These are phyloP conservation scores for Centruroides vittatus DNA, from an alignment of 1,140 invertebrate genomes.

Conservation along the genomic window DNA sequence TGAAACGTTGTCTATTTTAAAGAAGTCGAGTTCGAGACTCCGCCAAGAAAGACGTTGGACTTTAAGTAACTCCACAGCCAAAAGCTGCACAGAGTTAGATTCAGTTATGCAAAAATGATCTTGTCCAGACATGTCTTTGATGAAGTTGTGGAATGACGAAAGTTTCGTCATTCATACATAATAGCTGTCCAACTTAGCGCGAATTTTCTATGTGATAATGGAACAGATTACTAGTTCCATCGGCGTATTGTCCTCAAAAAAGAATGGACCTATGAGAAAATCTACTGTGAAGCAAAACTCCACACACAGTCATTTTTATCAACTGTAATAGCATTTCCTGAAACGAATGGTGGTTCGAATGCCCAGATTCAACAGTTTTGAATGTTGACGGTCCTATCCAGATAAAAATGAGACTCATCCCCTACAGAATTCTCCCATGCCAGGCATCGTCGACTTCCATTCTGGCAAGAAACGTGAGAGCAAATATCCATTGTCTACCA, in stretches of 20 bases:
- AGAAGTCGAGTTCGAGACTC: too few relatives aligned
- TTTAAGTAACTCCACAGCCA: too few relatives aligned
- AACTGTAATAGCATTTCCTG: not conserved
- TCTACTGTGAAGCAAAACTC: not conserved
- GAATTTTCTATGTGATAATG: not conserved
- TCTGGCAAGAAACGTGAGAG: conserved; percentile 1
- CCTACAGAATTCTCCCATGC: not conserved
- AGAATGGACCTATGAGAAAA: not conserved
- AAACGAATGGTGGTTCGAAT: not conserved
- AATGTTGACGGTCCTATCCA: not conserved
- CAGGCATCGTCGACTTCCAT: not conserved
- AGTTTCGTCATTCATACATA: not conserved
- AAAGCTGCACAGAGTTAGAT: too few relatives aligned
- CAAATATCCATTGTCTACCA: not conserved
- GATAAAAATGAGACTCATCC: not conserved
- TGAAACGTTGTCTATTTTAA: too few relatives aligned
- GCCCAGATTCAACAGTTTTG: not conserved
- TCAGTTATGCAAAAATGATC: not conserved
- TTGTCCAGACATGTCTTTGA: not conserved
- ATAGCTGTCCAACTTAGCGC: not conserved
- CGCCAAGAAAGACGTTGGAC: too few relatives aligned
- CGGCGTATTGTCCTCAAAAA: not conserved
- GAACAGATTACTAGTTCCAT: not conserved
- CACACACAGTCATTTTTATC: not conserved
- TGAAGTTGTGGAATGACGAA: not conserved